These are phyloP conservation scores for Chondrosia reniformis DNA, from an alignment of 37 sponge, comb jelly and placozoan genomes.

Conservation along the genomic window DNA sequence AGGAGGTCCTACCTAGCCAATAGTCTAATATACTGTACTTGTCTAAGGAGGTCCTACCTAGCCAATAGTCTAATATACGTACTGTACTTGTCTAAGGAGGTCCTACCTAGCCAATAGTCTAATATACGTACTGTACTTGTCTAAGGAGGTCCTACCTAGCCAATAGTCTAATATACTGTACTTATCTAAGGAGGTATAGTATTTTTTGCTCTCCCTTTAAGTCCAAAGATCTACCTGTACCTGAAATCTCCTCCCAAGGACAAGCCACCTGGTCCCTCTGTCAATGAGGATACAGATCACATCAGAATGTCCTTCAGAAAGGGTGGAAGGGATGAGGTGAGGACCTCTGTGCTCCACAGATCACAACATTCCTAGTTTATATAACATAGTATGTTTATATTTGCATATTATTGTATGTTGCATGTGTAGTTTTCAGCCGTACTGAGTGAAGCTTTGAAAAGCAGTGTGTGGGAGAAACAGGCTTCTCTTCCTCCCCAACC, in stretches of 20 bases:
- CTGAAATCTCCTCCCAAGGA: conserved; percentile 36
- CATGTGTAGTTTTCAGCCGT: background rate
- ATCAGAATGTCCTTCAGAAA: conserved; percentile 88
- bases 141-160: no score
- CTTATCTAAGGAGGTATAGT: no score
- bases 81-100: no score
- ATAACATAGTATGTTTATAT: background rate
- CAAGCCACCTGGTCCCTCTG: conserved; percentile 67
- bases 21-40: no score
- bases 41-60: no score
- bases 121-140: no score
- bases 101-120: no score
- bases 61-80: no score
- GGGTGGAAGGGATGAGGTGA: conserved; percentile 85
- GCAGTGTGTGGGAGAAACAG: conserved; percentile 63
- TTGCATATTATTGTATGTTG: background rate
- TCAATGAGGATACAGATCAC: conserved; percentile 46
- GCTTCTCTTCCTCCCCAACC: background rate
- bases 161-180: no score
- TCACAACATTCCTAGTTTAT: background rate
- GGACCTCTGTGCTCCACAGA: background rate
- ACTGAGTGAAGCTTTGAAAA: conserved; percentile 37
- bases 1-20: no score
- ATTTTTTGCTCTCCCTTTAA: conserved; percentile 19
- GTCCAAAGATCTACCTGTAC: conserved; percentile 76